Percentiles rank a stretch among this genome's conserved stretches.
These are phyloP conservation scores for Hirundo rustica DNA, from an alignment of 2,797 vertebrate genomes.

Conservation along the genomic window DNA sequence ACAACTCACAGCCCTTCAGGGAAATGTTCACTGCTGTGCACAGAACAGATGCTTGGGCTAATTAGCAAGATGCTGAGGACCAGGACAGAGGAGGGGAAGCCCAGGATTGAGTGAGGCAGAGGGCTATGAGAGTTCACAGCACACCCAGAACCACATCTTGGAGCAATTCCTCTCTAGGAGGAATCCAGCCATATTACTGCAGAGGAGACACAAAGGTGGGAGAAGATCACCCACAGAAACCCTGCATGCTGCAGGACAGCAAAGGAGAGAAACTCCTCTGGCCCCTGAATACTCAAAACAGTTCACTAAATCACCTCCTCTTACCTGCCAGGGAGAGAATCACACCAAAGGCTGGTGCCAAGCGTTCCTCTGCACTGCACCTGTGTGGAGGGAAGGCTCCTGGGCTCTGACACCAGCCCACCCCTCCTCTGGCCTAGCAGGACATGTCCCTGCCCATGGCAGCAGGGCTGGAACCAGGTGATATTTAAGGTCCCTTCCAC, in stretches of 20 bases:
- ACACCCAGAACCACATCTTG: neutral
- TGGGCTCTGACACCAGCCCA: neutral
- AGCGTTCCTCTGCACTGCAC: fast-evolving
- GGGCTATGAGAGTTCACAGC: neutral
- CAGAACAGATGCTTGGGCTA: slow-evolving; percentile 26
- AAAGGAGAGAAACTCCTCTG: neutral
- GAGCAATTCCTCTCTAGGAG: neutral
- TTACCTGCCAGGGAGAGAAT: neutral
- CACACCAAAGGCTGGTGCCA: neutral
- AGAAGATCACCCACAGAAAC: neutral
- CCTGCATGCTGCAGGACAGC: neutral
- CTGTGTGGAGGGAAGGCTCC: neutral
- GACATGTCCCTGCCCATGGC: neutral
- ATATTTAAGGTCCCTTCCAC: neutral
- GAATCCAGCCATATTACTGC: fast-evolving
- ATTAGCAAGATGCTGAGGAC: slow-evolving; percentile 1
- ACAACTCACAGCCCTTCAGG: neutral
- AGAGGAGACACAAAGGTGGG: neutral
- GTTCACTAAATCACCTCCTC: neutral
- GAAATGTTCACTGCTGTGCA: neutral
- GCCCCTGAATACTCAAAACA: neutral
- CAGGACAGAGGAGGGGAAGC: neutral
- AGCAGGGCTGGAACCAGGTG: neutral
- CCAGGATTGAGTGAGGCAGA: neutral
- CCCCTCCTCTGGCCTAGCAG: neutral